phyloP scores from a whole-genome alignment of 2,888 invertebrate species.

The Sinohyriopsis cumingii region DNA sequence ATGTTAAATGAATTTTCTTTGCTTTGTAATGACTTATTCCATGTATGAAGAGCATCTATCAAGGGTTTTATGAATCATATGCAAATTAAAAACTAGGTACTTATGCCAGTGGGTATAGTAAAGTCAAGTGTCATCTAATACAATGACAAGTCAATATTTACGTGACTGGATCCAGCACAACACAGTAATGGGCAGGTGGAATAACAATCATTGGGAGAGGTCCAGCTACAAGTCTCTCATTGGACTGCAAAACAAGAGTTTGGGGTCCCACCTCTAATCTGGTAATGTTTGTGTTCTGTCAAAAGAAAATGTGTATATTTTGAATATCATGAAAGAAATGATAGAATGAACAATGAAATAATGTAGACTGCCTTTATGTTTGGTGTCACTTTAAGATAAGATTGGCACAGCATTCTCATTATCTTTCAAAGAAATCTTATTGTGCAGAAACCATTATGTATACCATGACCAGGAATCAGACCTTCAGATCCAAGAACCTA shows the following conservation, averaged over 20 bases:
- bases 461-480: too few species aligned
- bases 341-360: background rate
- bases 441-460: too few species aligned
- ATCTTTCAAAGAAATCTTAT: background rate
- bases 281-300: constrained; percentile 59
- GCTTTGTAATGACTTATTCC: too few species aligned
- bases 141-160: constrained; percentile 26
- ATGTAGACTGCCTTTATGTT: background rate
- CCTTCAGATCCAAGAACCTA: too few species aligned
- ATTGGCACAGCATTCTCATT: background rate
- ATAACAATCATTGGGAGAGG: constrained; percentile 59
- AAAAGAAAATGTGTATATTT: constrained; percentile 1
- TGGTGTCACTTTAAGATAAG: too few species aligned
- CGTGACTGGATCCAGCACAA: constrained; percentile 57
- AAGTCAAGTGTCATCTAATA: background rate
- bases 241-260: constrained; percentile 48
- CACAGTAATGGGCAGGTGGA: constrained; percentile 60
- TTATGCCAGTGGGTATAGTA: too few species aligned
- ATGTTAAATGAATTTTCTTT: too few species aligned
- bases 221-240: constrained; percentile 53
- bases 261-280: constrained; percentile 57
- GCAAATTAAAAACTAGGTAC: too few species aligned
- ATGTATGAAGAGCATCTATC: too few species aligned
- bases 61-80: too few species aligned
- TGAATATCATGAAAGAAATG: background rate